These are phyloP conservation scores for Paralvinella palmiformis DNA, from an alignment of 1,140 invertebrate species.

Conservation along the genomic window DNA sequence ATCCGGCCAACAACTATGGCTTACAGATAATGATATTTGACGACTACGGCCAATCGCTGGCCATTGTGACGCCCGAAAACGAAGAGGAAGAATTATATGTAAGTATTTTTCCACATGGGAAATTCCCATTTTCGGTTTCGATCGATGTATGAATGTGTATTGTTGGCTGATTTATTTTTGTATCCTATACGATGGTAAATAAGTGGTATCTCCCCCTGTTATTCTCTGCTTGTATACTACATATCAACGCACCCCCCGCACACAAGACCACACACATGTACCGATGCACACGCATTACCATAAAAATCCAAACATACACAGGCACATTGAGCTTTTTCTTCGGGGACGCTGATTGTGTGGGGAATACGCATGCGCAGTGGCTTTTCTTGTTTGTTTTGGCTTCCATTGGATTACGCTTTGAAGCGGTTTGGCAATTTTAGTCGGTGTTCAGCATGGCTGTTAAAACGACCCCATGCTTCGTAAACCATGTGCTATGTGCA, in stretches of 20 bases:
- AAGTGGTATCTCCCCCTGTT: too few relatives aligned
- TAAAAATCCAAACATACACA: too few relatives aligned
- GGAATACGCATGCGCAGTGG: too few relatives aligned
- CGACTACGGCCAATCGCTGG: constrained; percentile 1
- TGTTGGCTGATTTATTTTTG: neutral
- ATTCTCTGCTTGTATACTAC: neutral
- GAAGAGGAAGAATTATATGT: neutral
- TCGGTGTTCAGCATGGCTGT: too few relatives aligned
- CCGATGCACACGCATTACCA: neutral
- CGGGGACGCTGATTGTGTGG: too few relatives aligned
- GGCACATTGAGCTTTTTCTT: too few relatives aligned
- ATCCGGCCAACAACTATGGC: neutral
- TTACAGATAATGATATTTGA: neutral
- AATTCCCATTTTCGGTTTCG: neutral
- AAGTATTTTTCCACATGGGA: neutral
- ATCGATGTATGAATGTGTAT: neutral
- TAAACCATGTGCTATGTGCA: too few relatives aligned
- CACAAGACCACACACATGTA: neutral
- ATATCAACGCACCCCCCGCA: neutral
- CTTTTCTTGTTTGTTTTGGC: too few relatives aligned
- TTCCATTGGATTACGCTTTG: too few relatives aligned
- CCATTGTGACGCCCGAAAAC: neutral
- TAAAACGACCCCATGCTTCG: too few relatives aligned
- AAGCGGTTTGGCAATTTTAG: too few relatives aligned
- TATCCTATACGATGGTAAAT: neutral